These are phyloP conservation scores for Fregata magnificens DNA, from an alignment of 2,113 vertebrate species.

Conservation along the genomic window DNA sequence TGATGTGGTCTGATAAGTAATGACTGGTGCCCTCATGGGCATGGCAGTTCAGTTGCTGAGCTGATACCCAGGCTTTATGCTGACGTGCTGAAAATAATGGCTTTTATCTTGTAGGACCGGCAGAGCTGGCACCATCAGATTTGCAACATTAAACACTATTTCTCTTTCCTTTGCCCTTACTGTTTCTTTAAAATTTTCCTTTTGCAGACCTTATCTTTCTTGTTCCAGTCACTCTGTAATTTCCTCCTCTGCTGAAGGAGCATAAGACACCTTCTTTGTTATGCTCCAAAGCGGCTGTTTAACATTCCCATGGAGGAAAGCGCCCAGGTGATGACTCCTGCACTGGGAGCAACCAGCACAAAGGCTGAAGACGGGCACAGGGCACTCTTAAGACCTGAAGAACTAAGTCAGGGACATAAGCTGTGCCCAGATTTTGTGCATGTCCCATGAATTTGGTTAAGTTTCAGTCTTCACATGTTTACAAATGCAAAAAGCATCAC, in stretches of 20 bases:
- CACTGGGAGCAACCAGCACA: neutral
- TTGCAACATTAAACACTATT: neutral
- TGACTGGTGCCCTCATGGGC: rapidly evolving
- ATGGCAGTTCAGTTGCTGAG: neutral
- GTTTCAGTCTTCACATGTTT: neutral
- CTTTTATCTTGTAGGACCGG: neutral
- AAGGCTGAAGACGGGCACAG: neutral
- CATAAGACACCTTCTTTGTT: neutral
- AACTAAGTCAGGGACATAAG: neutral
- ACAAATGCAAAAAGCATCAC: conserved; percentile 8
- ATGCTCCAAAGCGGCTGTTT: neutral
- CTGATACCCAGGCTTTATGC: neutral
- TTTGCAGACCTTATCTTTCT: neutral
- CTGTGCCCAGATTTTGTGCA: neutral
- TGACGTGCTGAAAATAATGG: neutral
- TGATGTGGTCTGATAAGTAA: neutral
- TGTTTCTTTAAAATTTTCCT: neutral
- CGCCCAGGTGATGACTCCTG: neutral
- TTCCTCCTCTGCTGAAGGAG: neutral
- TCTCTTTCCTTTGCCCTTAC: neutral
- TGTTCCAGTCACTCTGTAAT: neutral
- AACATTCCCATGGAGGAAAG: neutral
- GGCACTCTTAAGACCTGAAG: neutral
- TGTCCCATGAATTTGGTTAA: neutral
- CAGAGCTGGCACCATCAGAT: neutral